These are phyloP conservation scores for Drosophila anomalata DNA, from an alignment of 2,888 invertebrate species.

Conservation along the genomic window DNA sequence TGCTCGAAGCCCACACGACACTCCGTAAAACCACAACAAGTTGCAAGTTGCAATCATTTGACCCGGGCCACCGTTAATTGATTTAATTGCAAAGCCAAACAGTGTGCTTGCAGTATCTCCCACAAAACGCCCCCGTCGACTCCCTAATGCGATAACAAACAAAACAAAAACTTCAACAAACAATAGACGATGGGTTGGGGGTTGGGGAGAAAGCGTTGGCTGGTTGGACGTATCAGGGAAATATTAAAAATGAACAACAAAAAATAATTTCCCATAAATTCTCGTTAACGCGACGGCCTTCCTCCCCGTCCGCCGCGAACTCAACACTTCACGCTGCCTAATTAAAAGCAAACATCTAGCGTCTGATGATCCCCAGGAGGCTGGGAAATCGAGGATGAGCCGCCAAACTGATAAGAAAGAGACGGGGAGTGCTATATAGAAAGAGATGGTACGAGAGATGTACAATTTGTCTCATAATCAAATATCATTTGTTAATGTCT, in stretches of 20 bases:
- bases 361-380: conserved; percentile 44
- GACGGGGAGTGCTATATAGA: conserved; percentile 12
- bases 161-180: conserved; percentile 54
- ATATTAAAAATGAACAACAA: conserved; percentile 76
- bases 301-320: conserved; percentile 12
- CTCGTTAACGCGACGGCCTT: conserved; percentile 64
- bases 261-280: conserved; percentile 79
- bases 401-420: conserved; percentile 55
- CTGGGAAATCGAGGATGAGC: conserved; percentile 25
- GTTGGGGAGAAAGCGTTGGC: conserved; percentile 8
- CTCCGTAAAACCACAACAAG: conserved; percentile 42
- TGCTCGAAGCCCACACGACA: conserved; percentile 22
- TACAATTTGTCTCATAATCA: conserved; percentile 80
- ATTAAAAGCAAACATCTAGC: conserved; percentile 70
- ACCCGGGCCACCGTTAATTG: conserved; percentile 64
- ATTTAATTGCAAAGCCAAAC: conserved; percentile 66
- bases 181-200: conserved; percentile 9
- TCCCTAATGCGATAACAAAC: conserved; percentile 59
- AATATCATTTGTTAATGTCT: conserved; percentile 79
- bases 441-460: conserved; percentile 41
- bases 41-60: conserved; percentile 48
- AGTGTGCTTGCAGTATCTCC: conserved; percentile 18
- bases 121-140: conserved; percentile 20
- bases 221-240: conserved; percentile 45
- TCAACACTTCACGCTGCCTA: conserved; percentile 68